Evolutionary conservation across 1,140 invertebrate genomes (phyloP), one percentile per base, ranked within the genome.

Genomic region (Branchinecta lindahli): DNA sequence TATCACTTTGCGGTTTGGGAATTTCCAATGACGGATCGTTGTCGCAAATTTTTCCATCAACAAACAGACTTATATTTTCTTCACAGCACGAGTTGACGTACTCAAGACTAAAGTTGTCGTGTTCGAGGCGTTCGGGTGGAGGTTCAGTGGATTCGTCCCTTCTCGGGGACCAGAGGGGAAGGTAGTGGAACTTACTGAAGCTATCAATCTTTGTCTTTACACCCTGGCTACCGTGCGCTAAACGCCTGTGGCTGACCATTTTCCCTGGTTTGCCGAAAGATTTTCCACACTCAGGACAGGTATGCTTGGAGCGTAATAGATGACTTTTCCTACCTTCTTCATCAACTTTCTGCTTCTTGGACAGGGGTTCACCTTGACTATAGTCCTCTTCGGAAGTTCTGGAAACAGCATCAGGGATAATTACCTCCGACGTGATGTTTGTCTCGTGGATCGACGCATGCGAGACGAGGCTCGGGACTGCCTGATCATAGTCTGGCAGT

Each of bases 261-360:
- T 61, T 12, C 52, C 52, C 52, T 15, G 12, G 12, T 61, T 61
- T 61, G 12, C 52, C 52, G 18, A 61, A 61, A 20, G 52, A 61
- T 20, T 61, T 61, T 61, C 52, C 52, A 61, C 52, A 61, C 52
- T 61, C 52, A 20, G 52, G 52, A 61, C 52, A 61, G 18, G 52
- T 61, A 20, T 61, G 52, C 52, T 20, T 61, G 12, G 52, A 61
- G 12, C 52, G 52, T 15, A 61, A 61, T 61, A 61, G 52, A 61
- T 61, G 52, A 61, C 12, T 61, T 61, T 61, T 61, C 52, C 52
- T 61, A 61, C 52, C 52, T 61, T 61, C 33, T 33, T 33, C 33
- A 33, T 33, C 33, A 33, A 33, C 33, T 33, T 33, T 33, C 33
- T 33, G 33, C 33, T 33, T 33, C 33, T 33, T 33, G 33, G 33